These are phyloP conservation scores for Hirundo rustica DNA, from an alignment of 2,797 vertebrate genomes.

Conservation along the genomic window DNA sequence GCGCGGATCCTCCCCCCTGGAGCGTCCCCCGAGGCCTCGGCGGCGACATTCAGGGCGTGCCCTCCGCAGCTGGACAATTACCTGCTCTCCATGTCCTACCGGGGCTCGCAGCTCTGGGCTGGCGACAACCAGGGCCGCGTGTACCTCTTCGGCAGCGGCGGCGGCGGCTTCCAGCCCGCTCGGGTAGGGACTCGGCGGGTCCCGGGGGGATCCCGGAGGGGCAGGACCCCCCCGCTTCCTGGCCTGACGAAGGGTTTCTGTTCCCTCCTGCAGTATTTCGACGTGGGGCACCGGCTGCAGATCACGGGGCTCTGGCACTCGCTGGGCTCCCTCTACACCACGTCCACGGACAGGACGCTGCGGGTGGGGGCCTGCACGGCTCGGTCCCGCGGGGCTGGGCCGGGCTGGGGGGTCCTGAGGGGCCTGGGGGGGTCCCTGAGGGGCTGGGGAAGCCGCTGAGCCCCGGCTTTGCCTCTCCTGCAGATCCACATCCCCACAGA, in stretches of 20 bases:
- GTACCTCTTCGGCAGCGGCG: constrained; percentile 81
- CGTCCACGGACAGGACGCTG: constrained; percentile 86
- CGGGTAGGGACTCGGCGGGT: constrained; percentile 36
- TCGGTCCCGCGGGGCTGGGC: background rate
- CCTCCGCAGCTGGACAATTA: constrained; percentile 83
- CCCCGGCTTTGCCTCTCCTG: fast-evolving
- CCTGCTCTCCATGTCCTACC: constrained; percentile 87
- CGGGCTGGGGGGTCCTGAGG: too few species aligned
- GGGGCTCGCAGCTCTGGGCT: constrained; percentile 85
- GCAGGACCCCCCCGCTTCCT: too few species aligned
- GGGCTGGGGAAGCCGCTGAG: too few species aligned
- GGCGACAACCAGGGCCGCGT: constrained; percentile 87
- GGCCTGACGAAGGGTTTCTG: background rate
- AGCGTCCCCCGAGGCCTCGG: fast-evolving
- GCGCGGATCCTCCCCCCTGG: fast-evolving
- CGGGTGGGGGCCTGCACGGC: constrained; percentile 85
- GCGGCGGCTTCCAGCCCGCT: constrained; percentile 76
- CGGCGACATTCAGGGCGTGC: fast-evolving
- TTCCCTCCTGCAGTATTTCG: constrained; percentile 73
- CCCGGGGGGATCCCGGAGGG: too few species aligned
- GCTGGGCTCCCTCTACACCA: constrained; percentile 86
- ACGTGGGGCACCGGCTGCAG: constrained; percentile 87
- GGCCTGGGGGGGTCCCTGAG: background rate
- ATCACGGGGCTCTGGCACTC: constrained; percentile 87
- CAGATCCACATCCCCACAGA: constrained; percentile 89